Conservation (phyloP, 2,113 vertebrate genomes). For the Taxidea taxus region DNA sequence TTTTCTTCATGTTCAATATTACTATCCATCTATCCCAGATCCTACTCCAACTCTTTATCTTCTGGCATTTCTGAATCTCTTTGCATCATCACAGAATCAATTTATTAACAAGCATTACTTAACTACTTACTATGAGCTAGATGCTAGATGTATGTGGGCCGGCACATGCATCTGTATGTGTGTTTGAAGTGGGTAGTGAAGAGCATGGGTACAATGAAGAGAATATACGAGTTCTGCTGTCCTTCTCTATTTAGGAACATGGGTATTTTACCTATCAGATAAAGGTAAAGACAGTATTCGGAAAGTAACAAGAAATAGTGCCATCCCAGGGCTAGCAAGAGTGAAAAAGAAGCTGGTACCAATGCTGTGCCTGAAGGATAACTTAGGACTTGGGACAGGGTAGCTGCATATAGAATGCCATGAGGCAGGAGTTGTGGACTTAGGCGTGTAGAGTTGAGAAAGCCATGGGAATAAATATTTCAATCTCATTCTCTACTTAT, state of each 20-base stretch:
- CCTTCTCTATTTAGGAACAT: background rate
- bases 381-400: background rate
- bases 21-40: background rate
- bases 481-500: background rate
- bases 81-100: background rate
- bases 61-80: background rate
- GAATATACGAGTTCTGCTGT: background rate
- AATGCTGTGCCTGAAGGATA: background rate
- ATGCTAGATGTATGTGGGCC: background rate
- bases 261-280: background rate
- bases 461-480: background rate
- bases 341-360: background rate
- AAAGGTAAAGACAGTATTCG: background rate
- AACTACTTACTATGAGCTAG: background rate
- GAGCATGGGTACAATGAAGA: background rate
- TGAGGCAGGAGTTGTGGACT: background rate
- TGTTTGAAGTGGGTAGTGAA: background rate
- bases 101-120: background rate
- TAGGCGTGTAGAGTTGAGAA: background rate
- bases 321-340: background rate
- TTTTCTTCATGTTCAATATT: background rate
- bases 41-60: background rate
- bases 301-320: background rate
- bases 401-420: background rate
- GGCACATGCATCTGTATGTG: background rate